phyloP scores from a whole-genome alignment of 2,888 invertebrate species.

The Cylloceria caligata region DNA sequence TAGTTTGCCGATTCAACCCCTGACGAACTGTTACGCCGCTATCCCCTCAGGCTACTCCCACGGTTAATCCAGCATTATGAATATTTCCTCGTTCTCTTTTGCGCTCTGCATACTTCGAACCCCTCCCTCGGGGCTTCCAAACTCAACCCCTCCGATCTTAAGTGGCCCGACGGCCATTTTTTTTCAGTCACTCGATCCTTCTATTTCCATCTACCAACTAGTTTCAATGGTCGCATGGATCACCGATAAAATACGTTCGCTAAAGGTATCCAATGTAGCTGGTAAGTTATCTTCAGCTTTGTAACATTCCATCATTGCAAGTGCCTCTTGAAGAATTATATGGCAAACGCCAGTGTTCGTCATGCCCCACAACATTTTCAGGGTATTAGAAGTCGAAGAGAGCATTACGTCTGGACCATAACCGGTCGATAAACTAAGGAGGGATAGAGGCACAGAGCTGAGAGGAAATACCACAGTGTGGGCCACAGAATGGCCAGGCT shows the following conservation, averaged over 20 bases:
- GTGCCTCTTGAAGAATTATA: conserved; percentile 15
- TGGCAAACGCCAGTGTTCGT: conserved; percentile 32
- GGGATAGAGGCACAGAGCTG: conserved; percentile 56
- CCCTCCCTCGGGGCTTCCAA: conserved; percentile 65
- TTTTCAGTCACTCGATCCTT: conserved; percentile 18
- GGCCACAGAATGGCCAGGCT: conserved; percentile 69
- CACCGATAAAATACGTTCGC: background rate
- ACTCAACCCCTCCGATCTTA: conserved; percentile 61
- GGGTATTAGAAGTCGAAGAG: conserved; percentile 63
- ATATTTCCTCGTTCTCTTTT: conserved; percentile 78
- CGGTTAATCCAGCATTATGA: conserved; percentile 83
- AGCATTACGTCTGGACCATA: conserved; percentile 34
- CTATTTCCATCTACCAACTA: background rate
- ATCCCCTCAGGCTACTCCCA: conserved; percentile 71
- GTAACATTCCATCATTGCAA: background rate
- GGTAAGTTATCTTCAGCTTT: background rate
- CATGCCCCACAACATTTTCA: conserved; percentile 56
- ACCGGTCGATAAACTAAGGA: conserved; percentile 60
- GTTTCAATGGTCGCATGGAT: background rate
- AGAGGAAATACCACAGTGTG: conserved; percentile 62
- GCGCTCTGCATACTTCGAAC: conserved; percentile 44
- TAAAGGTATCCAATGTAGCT: background rate
- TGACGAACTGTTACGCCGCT: conserved; percentile 59
- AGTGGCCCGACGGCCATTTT: conserved; percentile 62
- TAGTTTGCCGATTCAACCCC: conserved; percentile 79